Evolutionary conservation across 2,113 vertebrate genomes (phyloP), one percentile per base, ranked within the genome.

Genomic region (Scartelaos histophorus): DNA sequence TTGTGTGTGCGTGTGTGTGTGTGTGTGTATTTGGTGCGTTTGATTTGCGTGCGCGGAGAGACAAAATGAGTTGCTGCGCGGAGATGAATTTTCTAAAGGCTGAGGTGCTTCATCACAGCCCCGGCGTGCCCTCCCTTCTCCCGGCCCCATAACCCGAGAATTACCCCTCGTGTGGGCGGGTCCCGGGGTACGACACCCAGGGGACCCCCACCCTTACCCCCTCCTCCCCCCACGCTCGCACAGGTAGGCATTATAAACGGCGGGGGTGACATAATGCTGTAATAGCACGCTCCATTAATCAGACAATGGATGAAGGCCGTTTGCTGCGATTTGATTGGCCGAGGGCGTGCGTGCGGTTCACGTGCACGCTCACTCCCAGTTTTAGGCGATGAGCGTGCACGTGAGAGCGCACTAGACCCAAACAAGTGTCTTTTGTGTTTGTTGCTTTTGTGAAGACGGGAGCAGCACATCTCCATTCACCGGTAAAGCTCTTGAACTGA

Each of bases 1-100:
- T n/a, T n/a, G n/a, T n/a, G n/a, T n/a, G n/a, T n/a, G n/a, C n/a
- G n/a, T n/a, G n/a, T n/a, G n/a, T n/a, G n/a, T n/a, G 65, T 24
- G 21, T 51, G 64, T 70, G 73, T 76, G 79, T 82, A 81, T 82
- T 24, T 21, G 46, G 66, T 69, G 74, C 74, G 79, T 10, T n/a
- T 19, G 51, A 51, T 54, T 21, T 78, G 82, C 35, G 60, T 61
- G 65, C 69, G 75, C 73, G 79, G 83, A 83, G 91, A 93, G 90
- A 92, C 90, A 87, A 91, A 94, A 95, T 93, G 93, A 95, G 94
- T 94, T 88, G 92, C 92, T 90, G 88, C 90, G 90, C 89, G 91
- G 85, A 95, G 94, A 94, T 95, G 93, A 93, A 93, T 91, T 95
- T 43, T 94, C 93, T 94, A 95, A 96, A 95, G 93, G 93, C 88